Conservation (phyloP, 1,140 invertebrate genomes). For the Drosophila micromelanica region DNA sequence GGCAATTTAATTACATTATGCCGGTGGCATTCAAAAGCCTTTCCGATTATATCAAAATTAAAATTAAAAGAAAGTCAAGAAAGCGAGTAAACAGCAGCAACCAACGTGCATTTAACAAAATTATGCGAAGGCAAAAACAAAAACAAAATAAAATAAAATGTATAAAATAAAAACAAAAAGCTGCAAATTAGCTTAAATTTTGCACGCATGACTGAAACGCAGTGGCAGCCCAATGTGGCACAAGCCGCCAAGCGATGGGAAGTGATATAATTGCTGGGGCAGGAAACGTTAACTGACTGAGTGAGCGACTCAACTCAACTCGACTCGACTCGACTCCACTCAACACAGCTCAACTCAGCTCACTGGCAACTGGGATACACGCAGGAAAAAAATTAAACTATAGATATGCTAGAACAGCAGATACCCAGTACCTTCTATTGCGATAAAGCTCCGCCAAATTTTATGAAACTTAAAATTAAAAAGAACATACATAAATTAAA, state of each 20-base stretch:
- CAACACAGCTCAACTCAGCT: background rate
- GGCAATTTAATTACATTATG: conserved; percentile 30
- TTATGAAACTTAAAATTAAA: no score
- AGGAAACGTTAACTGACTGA: conserved; percentile 76
- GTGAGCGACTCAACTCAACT: conserved; percentile 62
- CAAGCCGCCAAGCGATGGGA: conserved; percentile 54
- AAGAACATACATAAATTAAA: no score
- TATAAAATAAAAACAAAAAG: conserved; percentile 35
- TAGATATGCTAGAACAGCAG: background rate
- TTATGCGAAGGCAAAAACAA: conserved; percentile 23
- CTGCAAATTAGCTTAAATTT: conserved; percentile 74
- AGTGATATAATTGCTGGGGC: conserved; percentile 80
- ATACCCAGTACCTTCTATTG: background rate
- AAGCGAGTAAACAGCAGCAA: conserved; percentile 26
- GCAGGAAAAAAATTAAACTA: background rate
- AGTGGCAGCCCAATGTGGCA: conserved; percentile 31
- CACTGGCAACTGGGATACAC: conserved; percentile 4
- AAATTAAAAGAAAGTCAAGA: conserved; percentile 36
- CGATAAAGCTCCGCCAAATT: no score
- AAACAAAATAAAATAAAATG: conserved; percentile 1
- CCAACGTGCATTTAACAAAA: conserved; percentile 47
- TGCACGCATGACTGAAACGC: conserved; percentile 74
- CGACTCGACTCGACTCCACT: background rate
- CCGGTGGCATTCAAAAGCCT: conserved; percentile 34
- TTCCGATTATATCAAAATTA: conserved; percentile 29